Evolutionary conservation across 2,797 vertebrate species (phyloP), one percentile per base, ranked within the genome.

Genomic region (Philypnodon macrostomus): DNA sequence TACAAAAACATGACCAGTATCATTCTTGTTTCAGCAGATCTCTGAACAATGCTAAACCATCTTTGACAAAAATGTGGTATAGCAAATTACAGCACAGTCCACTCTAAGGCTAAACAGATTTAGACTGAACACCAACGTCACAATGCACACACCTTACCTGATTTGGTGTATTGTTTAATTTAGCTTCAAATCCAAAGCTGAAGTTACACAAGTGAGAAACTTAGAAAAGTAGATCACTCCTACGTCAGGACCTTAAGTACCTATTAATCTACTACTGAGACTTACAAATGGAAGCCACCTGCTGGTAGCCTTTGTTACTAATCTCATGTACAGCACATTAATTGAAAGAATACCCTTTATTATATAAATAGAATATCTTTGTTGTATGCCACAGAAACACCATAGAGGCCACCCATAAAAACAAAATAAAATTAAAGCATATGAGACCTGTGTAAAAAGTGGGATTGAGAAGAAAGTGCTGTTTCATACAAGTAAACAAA

Each of bases 1-100:
- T 80, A 85, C 64, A 88, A 87, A 90, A 89, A 87, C 86, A 88
- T 73, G 39, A 60, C 59, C 54, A 56, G 53, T 45, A 52, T 67
- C 55, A 55, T 42, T 55, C 42, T 24, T 55, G 54, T 38, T 50
- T 47, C 46, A 62, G 53, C 17, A 1, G 17, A 52, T 44, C 34
- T 57, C 55, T 30, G 49, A 40, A 73, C 24, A 32, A 56, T 41
- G 19, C 38, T 19, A 18, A 46, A 15, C 19, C 39, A 12, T 49
- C 18, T 39, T 53, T 47, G 53, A 65, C 62, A 54, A 62, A 14
- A 64, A 19, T 39, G 29, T 41, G 30, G 16, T 24, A 1, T 30
- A 30, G 47, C 45, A 16, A 37, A 13, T 13, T 7, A 45, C 26
- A 45, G 26, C 46, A 47, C 33, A 53, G 2, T 44, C 4, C 53